Evolutionary conservation across 1,140 invertebrate species (phyloP).

Genomic region (Acyrthosiphon pisum): DNA sequence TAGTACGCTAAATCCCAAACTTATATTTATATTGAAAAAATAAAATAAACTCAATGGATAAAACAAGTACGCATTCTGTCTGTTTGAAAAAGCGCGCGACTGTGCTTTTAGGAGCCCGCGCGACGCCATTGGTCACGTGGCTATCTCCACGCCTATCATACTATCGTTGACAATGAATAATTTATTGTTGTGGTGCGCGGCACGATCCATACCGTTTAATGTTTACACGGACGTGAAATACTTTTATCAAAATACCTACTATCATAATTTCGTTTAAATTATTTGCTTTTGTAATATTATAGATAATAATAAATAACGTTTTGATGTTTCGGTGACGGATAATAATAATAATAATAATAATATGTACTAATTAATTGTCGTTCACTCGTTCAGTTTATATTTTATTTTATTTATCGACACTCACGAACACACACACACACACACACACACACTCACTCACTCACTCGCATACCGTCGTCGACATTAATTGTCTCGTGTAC

Average conservation of each 20-base stretch:
- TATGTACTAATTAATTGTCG: neutral
- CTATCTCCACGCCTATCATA: neutral
- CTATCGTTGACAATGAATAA: neutral
- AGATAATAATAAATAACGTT: neutral
- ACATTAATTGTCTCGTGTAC: too few species aligned
- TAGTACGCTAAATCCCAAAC: neutral
- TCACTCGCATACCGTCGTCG: neutral
- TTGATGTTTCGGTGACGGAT: neutral
- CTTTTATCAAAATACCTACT: too few species aligned
- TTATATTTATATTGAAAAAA: neutral
- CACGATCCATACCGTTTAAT: too few species aligned
- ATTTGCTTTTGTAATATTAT: too few species aligned
- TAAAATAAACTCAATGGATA: neutral
- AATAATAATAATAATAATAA: neutral
- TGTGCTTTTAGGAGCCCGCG: too few species aligned
- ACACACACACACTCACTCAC: too few species aligned
- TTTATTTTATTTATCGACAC: neutral
- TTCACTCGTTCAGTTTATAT: neutral
- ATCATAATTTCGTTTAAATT: too few species aligned
- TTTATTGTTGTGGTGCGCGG: too few species aligned
- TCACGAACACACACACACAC: too few species aligned
- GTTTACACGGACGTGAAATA: too few species aligned
- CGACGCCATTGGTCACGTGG: neutral
- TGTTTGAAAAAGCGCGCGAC: neutral
- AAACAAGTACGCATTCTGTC: neutral